A percentile compares a stretch with the other conserved stretches of the same genome.
Evolutionary conservation across 2,113 vertebrate species (phyloP).

Genomic region (Carettochelys insculpta): DNA sequence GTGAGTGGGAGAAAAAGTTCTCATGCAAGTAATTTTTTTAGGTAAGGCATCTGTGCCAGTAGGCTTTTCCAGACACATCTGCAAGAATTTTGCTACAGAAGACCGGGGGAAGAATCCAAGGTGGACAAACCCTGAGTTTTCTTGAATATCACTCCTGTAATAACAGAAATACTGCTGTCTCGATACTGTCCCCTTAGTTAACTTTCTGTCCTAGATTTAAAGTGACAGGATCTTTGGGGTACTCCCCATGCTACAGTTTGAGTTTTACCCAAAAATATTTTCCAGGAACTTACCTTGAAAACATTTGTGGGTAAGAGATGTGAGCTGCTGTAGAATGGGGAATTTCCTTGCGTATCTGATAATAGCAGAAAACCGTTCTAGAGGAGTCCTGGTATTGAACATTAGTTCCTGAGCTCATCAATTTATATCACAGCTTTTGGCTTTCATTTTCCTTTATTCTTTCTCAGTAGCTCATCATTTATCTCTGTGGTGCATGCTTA

Average conservation of each 20-base stretch:
- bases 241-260: neutral
- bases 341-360: neutral
- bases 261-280: conserved; percentile 2
- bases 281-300: neutral
- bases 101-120: neutral
- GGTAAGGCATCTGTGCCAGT: neutral
- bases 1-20: neutral
- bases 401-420: neutral
- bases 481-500: neutral
- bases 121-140: neutral
- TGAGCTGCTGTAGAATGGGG: neutral
- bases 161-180: neutral
- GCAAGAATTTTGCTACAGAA: neutral
- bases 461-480: neutral
- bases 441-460: neutral
- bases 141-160: neutral
- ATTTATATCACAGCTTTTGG: neutral
- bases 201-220: neutral
- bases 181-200: neutral
- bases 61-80: neutral
- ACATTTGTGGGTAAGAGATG: neutral
- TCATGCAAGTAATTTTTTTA: neutral
- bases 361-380: neutral
- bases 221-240: neutral
- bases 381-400: neutral